Evolutionary conservation across 2,888 invertebrate genomes (phyloP), one percentile per base, ranked within the genome.

Genomic region (Brenthis ino): DNA sequence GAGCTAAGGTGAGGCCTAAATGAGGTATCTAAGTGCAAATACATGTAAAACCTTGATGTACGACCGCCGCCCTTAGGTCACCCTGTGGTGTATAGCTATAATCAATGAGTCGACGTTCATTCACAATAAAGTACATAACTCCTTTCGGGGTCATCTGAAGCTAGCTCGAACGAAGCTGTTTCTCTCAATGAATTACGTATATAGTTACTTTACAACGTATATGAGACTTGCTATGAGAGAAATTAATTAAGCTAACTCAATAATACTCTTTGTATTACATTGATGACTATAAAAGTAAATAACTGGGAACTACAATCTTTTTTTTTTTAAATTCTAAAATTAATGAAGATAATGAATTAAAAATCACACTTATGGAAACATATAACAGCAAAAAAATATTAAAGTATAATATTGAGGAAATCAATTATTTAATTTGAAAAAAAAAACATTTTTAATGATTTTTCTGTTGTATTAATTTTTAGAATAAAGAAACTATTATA

Each of bases 31-130:
- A 73, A 76, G 77, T 72, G 77, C 67, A 72, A 70, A 69, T 73
- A 76, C 72, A 76, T 72, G 74, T 68, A 75, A 54, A 79, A 81
- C 64, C 67, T 70, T 47, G 51, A 68, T 73, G 69, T 69, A 66
- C 79, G 89, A 88, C 90, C 91, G 86, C 89, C 91, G 92, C 92
- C 92, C 91, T 85, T 86, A 80, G 77, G 80, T 86, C 85, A 85
- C 84, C 80, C 81, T 83, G 82, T 80, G 37, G 79, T 82, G 83
- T 86, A 84, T 83, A 83, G 81, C 73, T 87, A 87, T 87, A 91
- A 89, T 92, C 92, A 92, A 91, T 92, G 92, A 88, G 82, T 82
- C 74, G 78, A 76, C 82, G 84, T 91, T 92, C 92, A 93, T 93
- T 93, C 92, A 93, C 89, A 85, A 91, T 90, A 87, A 85, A 81